phyloP scores from a whole-genome alignment of 2,113 vertebrate species.

The Callorhinus ursinus region DNA sequence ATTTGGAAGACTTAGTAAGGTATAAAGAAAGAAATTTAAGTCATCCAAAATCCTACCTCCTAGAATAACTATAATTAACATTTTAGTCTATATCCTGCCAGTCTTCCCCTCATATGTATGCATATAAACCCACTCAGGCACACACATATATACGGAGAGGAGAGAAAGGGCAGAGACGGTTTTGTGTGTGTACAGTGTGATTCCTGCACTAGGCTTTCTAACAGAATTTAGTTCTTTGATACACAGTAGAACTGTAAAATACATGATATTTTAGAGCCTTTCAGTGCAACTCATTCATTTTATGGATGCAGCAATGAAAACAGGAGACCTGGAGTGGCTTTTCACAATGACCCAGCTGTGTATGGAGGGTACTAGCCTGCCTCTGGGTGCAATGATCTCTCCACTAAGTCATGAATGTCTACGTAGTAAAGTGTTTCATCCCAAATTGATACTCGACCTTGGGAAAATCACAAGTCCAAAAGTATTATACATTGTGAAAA shows the following conservation, averaged over 20 bases:
- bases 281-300: neutral
- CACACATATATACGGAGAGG: neutral
- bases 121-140: neutral
- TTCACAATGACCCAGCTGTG: neutral
- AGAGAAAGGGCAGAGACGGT: neutral
- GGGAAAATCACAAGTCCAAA: neutral
- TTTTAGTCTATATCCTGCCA: neutral
- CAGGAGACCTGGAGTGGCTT: neutral
- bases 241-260: neutral
- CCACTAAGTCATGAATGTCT: neutral
- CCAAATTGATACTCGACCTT: neutral
- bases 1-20: neutral
- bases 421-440: neutral
- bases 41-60: neutral
- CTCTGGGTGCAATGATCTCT: neutral
- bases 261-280: neutral
- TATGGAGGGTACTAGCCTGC: neutral
- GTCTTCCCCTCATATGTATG: neutral
- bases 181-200: neutral
- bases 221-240: neutral
- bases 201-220: neutral
- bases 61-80: neutral
- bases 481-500: neutral
- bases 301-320: neutral
- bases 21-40: neutral